These are phyloP conservation scores for Sisor rabdophorus DNA, from an alignment of 2,113 vertebrate species.

Conservation along the genomic window DNA sequence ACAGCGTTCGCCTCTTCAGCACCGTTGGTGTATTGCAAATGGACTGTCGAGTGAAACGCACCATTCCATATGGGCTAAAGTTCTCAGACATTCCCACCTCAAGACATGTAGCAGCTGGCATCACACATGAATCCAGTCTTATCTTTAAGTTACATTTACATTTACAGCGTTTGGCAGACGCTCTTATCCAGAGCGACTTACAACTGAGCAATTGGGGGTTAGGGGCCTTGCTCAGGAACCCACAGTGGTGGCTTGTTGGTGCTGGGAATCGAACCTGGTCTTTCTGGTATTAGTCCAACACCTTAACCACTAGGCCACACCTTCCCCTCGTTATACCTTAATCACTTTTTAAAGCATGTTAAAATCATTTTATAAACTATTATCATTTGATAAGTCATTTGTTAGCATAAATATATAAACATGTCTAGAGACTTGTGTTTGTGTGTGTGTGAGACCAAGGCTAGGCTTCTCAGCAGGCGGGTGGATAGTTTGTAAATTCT, in stretches of 20 bases:
- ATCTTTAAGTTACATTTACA: no score
- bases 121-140: background rate
- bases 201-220: no score
- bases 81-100: constrained; percentile 47
- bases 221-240: no score
- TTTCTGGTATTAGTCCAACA: no score
- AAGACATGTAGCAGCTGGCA: constrained; percentile 50
- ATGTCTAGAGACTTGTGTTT: background rate
- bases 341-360: background rate
- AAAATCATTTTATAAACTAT: background rate
- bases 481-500: constrained; percentile 23
- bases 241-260: no score
- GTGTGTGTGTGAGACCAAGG: background rate
- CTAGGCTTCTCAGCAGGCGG: background rate
- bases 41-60: constrained; percentile 52
- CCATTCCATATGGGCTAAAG: constrained; percentile 50
- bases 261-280: no score
- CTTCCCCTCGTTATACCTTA: background rate
- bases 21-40: constrained; percentile 54
- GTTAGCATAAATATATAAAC: background rate
- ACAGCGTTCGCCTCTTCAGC: constrained; percentile 49
- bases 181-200: no score
- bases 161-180: no score
- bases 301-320: no score
- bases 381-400: background rate